Conservation (phyloP, 2,797 vertebrate genomes). For the Serranus cabrilla region DNA sequence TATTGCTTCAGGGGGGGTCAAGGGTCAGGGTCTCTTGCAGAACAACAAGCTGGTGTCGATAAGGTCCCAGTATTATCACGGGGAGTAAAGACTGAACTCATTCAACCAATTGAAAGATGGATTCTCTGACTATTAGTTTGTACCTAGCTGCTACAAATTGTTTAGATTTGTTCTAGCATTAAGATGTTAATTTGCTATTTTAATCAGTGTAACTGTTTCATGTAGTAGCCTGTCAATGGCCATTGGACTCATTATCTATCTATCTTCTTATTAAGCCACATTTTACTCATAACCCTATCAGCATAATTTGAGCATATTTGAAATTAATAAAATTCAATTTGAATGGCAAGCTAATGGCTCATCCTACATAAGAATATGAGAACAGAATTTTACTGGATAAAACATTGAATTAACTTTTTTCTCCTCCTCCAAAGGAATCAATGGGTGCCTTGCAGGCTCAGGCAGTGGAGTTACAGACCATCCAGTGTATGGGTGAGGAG, state of each 20-base stretch:
- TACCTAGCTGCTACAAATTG: background rate
- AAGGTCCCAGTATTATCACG: constrained; percentile 36
- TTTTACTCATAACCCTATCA: no score
- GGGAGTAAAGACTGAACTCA: constrained; percentile 30
- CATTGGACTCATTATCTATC: no score
- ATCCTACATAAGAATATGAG: background rate
- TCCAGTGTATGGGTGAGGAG: constrained; percentile 88
- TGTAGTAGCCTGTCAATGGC: no score
- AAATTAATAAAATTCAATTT: background rate
- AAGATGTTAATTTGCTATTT: no score
- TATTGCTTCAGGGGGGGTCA: constrained; percentile 15
- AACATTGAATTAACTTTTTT: background rate
- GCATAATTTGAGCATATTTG: no score
- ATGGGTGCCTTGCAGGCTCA: constrained; percentile 83
- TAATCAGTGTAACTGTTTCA: no score
- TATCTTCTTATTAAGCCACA: no score
- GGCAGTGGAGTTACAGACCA: constrained; percentile 86
- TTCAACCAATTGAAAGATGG: background rate
- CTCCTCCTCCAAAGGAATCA: constrained; percentile 81
- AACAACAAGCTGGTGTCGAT: constrained; percentile 39
- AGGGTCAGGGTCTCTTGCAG: constrained; percentile 30
- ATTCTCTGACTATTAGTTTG: background rate
- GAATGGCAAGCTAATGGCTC: background rate
- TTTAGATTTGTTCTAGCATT: background rate
- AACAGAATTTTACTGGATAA: background rate